Evolutionary conservation across 2,888 invertebrate genomes (phyloP).

Genomic region (Eupithecia tripunctaria): DNA sequence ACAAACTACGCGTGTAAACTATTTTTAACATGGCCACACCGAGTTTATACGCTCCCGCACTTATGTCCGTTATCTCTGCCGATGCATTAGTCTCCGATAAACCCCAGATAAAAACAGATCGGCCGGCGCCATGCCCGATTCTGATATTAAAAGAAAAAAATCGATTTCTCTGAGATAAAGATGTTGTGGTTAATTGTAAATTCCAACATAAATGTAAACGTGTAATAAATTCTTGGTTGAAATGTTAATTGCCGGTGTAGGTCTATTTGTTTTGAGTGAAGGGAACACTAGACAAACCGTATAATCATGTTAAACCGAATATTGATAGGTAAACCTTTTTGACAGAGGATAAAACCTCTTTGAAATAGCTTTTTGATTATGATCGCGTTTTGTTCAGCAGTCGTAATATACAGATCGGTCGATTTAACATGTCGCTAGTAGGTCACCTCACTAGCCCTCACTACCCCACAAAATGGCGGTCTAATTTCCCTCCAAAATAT

Average conservation of each 20-base stretch:
- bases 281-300: constrained; percentile 14
- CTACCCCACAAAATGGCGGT: constrained; percentile 64
- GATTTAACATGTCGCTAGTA: constrained; percentile 52
- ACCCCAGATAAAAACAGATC: constrained; percentile 80
- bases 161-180: constrained; percentile 77
- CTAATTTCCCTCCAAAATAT: constrained; percentile 75
- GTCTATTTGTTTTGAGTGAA: constrained; percentile 48
- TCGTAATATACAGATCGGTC: constrained; percentile 42
- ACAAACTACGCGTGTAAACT: constrained; percentile 81
- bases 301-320: constrained; percentile 2
- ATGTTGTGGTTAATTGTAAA: constrained; percentile 81
- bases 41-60: constrained; percentile 82
- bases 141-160: constrained; percentile 79
- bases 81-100: constrained; percentile 84
- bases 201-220: constrained; percentile 68
- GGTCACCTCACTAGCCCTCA: constrained; percentile 52
- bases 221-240: constrained; percentile 61
- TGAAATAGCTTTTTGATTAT: constrained; percentile 24
- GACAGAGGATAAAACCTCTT: constrained; percentile 16
- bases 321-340: constrained; percentile 5
- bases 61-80: constrained; percentile 79
- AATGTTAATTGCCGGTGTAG: constrained; percentile 52
- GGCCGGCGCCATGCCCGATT: constrained; percentile 81
- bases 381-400: constrained; percentile 24
- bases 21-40: constrained; percentile 84